phyloP scores from a whole-genome alignment of 2,888 invertebrate species.

The Chironomus tentans region DNA sequence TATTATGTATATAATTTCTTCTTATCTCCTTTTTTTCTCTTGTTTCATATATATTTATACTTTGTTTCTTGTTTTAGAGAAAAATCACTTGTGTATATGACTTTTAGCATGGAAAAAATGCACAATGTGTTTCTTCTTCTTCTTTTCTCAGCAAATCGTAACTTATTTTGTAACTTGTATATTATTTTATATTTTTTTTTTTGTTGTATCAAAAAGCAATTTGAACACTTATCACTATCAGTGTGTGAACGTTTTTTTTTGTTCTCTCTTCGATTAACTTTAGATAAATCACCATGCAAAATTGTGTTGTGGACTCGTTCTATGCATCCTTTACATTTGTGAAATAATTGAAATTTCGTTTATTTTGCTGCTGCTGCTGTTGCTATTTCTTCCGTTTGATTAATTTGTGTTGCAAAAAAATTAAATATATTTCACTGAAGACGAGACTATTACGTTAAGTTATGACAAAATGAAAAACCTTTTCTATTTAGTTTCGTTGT shows the following conservation, averaged over 20 bases:
- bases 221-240: slow-evolving; percentile 25
- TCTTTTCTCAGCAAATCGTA: background rate
- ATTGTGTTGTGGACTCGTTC: background rate
- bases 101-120: background rate
- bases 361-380: background rate
- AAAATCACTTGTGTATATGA: background rate
- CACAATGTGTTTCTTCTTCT: background rate
- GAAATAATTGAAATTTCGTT: background rate
- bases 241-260: background rate
- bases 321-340: background rate
- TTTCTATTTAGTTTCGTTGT: background rate
- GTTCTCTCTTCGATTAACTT: background rate
- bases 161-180: slow-evolving; percentile 5
- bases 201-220: slow-evolving; percentile 19
- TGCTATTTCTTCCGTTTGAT: no score
- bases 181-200: background rate
- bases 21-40: background rate
- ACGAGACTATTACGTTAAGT: no score
- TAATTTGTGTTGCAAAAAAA: background rate
- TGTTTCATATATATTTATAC: background rate
- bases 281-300: background rate
- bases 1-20: background rate
- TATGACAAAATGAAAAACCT: no score
- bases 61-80: background rate
- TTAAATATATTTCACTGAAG: no score